Conservation (phyloP, 2,113 vertebrate genomes). For the Bubo blakistoni region DNA sequence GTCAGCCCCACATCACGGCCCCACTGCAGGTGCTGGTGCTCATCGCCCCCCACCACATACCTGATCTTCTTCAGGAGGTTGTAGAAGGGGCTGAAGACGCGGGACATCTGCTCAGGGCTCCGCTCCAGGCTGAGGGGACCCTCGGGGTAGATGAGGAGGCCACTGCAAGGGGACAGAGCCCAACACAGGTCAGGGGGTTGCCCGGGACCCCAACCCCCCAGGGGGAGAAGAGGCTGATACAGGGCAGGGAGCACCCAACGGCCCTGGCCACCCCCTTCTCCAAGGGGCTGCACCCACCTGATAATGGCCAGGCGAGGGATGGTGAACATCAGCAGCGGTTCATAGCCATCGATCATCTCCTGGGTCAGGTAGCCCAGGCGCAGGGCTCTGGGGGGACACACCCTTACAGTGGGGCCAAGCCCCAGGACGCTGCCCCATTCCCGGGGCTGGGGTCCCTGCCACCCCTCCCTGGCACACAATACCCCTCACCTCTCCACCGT, state of each 20-base stretch:
- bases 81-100: slow-evolving; percentile 75
- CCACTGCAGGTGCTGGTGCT: neutral
- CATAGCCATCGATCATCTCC: slow-evolving; percentile 77
- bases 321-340: slow-evolving; percentile 77
- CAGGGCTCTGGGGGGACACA: slow-evolving; percentile 58
- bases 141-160: slow-evolving; percentile 76
- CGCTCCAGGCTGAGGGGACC: slow-evolving; percentile 72
- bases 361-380: slow-evolving; percentile 73
- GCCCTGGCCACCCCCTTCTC: neutral
- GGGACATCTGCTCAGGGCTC: slow-evolving; percentile 70
- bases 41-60: neutral
- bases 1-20: neutral
- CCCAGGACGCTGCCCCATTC: neutral
- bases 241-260: neutral
- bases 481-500: slow-evolving; percentile 70
- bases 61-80: slow-evolving; percentile 72
- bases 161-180: slow-evolving; percentile 27
- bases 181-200: fast-evolving
- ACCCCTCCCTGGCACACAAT: fast-evolving
- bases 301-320: slow-evolving; percentile 78
- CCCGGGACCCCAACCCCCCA: neutral
- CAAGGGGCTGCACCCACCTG: slow-evolving; percentile 53
- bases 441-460: neutral
- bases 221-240: neutral
- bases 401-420: neutral